Conservation (phyloP, 1,140 invertebrate species). For the Ooceraea biroi region DNA sequence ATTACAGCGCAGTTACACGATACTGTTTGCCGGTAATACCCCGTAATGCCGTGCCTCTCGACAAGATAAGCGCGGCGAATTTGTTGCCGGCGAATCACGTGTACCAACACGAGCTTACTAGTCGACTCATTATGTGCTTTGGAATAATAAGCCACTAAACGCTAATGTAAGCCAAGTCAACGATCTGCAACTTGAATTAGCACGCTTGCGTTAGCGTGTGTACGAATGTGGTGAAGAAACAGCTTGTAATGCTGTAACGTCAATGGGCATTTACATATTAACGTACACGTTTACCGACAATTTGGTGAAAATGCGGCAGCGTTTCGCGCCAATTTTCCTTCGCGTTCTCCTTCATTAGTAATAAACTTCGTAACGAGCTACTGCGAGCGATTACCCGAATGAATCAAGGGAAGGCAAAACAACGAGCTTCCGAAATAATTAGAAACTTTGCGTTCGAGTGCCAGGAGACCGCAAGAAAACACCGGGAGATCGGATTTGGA, state of each 20-base stretch:
- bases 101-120: background rate
- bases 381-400: background rate
- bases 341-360: conserved; percentile 2
- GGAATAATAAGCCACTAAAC: conserved; percentile 56
- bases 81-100: conserved; percentile 54
- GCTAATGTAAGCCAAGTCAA: conserved; percentile 4
- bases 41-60: conserved; percentile 44
- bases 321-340: background rate
- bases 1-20: conserved; percentile 50
- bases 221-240: background rate
- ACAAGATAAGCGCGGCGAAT: conserved; percentile 53
- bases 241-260: background rate
- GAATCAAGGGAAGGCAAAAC: too few relatives aligned
- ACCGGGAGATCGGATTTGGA: conserved; percentile 47
- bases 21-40: conserved; percentile 48
- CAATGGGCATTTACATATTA: conserved; percentile 6
- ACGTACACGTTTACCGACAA: background rate
- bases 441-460: background rate
- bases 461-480: conserved; percentile 5
- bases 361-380: background rate
- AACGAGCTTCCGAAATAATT: conserved; percentile 9
- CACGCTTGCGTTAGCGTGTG: background rate
- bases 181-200: conserved; percentile 1
- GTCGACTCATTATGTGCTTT: conserved; percentile 51
- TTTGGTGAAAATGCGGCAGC: background rate